These are phyloP conservation scores for Drosophila ustulata DNA, from an alignment of 2,888 invertebrate genomes.

Conservation along the genomic window DNA sequence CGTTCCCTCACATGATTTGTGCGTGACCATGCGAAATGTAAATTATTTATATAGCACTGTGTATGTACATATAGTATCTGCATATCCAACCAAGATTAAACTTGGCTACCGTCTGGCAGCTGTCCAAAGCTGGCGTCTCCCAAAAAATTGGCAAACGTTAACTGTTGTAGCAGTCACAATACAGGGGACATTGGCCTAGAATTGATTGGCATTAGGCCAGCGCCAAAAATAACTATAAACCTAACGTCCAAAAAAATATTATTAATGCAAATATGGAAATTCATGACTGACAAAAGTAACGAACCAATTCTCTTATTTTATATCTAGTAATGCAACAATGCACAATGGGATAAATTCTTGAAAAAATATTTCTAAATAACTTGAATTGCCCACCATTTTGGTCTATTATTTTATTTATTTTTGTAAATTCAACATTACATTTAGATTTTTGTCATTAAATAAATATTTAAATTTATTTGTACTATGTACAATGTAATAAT, in stretches of 20 bases:
- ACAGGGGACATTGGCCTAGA: constrained; percentile 31
- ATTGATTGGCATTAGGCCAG: constrained; percentile 62
- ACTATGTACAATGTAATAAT: background rate
- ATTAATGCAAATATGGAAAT: constrained; percentile 32
- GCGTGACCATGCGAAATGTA: constrained; percentile 77
- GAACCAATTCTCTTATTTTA: background rate
- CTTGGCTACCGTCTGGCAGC: constrained; percentile 27
- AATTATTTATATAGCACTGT: constrained; percentile 65
- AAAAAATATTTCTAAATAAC: background rate
- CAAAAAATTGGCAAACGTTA: constrained; percentile 46
- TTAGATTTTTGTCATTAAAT: background rate
- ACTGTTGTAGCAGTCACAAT: constrained; percentile 44
- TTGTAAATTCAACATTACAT: no score
- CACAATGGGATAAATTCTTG: background rate
- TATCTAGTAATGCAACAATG: background rate
- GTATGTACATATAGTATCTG: constrained; percentile 3
- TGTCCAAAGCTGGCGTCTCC: constrained; percentile 24
- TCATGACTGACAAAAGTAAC: constrained; percentile 11
- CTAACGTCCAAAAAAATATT: constrained; percentile 22
- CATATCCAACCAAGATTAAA: constrained; percentile 29
- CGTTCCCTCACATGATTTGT: constrained; percentile 62
- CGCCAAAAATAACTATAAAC: constrained; percentile 17
- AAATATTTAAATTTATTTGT: background rate
- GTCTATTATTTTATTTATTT: no score
- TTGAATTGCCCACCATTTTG: background rate